A percentile compares a stretch with the other conserved stretches of the same genome.
Evolutionary conservation across 2,113 vertebrate genomes (phyloP).

Genomic region (Abramis brama): DNA sequence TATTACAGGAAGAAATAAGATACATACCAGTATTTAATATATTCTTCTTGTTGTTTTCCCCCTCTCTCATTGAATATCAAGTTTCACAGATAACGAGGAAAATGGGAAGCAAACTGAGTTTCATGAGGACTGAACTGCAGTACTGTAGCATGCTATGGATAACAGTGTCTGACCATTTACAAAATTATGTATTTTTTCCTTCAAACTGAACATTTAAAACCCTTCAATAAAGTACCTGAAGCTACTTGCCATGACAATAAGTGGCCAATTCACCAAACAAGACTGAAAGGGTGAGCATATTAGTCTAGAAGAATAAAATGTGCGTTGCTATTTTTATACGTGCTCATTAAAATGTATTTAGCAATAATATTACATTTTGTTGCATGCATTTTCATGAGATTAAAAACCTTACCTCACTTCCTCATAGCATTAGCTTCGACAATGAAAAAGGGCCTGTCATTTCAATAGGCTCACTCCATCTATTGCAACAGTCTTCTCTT

Average conservation of each 20-base stretch:
- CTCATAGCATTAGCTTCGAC: slow-evolving; percentile 40
- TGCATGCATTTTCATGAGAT: slow-evolving; percentile 45
- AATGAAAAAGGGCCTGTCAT: slow-evolving; percentile 43
- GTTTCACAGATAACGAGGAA: neutral
- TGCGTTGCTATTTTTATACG: neutral
- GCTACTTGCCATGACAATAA: neutral
- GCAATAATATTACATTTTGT: slow-evolving; percentile 26
- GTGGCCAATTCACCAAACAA: neutral
- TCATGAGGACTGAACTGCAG: neutral
- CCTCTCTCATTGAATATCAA: neutral
- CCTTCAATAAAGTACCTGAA: neutral
- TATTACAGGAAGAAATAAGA: too few relatives aligned
- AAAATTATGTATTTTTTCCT: neutral
- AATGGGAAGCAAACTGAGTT: neutral
- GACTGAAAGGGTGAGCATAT: neutral
- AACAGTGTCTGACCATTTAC: neutral
- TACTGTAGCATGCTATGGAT: neutral
- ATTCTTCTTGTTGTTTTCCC: too few relatives aligned
- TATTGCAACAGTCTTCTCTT: slow-evolving; percentile 58
- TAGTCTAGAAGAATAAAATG: neutral
- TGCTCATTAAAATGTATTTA: neutral
- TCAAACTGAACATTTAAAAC: neutral
- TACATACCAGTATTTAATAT: too few relatives aligned
- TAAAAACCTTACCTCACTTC: neutral
- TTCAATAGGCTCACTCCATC: slow-evolving; percentile 54